Base-by-base conservation (phyloP, 2,888 invertebrate species). In the Tyria jacobaeae region DNA sequence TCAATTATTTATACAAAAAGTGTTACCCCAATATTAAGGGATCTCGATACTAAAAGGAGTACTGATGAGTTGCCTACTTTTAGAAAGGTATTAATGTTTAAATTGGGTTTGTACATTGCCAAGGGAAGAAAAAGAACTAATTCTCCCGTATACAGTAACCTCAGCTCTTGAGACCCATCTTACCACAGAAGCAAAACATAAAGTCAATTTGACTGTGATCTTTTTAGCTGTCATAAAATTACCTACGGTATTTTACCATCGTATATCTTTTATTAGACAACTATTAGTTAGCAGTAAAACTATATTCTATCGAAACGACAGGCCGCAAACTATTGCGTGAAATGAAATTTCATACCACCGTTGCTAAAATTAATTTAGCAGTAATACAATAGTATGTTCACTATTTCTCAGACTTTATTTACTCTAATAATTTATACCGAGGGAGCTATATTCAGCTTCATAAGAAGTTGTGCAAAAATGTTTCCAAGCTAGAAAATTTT, bases 401-500 rank as follows among this genome's bases (percentile, higher is more conserved):
- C n/a, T n/a, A 67, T 58, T 67, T 63, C 27, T 49, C 39, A 59
- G 67, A 71, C 54, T 73, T 66, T 58, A 70, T 73, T 55, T 67
- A 57, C 62, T 64, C 66, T 64, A 44, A 67, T 64, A 68, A 51
- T 41, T 56, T 31, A 34, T 58, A 63, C 53, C 47, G 44, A 44
- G 44, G 51, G 35, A 60, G 49, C 51, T 56, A 35, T 53, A n/a
- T n/a, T 44, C 44, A 27, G 15, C 21, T 34, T 51, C 39, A 60
- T 70, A 68, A 71, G 59, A 64, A 70, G 62, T 62, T 60, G 57
- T 25, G 54, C 58, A 61, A 68, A 71, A 66, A 64, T 44, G 73
- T 76, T 77, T 17, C 24, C 66, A 78, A 83, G 68, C 79, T 76
- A 37, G 54, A 55, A 73, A 77, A 72, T 74, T 76, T 76, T 75